Evolutionary conservation across 1,140 invertebrate genomes (phyloP).

Genomic region (Drosophila insularis): DNA sequence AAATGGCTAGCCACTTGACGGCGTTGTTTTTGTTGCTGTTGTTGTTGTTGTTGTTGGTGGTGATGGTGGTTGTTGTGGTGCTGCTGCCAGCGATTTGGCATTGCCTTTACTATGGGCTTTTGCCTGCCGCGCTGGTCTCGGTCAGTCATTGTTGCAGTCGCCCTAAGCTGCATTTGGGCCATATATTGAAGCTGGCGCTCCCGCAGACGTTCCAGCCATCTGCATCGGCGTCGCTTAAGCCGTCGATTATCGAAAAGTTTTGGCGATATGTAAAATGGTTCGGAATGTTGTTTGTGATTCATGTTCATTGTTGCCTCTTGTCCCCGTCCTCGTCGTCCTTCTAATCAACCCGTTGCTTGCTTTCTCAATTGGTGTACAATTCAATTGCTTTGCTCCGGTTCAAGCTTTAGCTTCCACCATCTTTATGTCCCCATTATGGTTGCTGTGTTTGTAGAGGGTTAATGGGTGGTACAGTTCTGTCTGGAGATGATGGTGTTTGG

Average conservation of each 20-base stretch:
- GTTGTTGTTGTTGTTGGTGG: background rate
- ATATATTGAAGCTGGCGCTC: constrained; percentile 47
- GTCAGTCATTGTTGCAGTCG: constrained; percentile 61
- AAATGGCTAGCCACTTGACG: constrained; percentile 43
- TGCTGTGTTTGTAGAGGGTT: background rate
- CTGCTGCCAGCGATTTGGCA: constrained; percentile 2
- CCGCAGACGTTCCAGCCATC: constrained; percentile 63
- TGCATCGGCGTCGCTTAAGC: constrained; percentile 58
- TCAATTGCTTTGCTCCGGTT: constrained; percentile 10
- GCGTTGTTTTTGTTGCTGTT: constrained; percentile 21
- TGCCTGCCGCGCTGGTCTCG: constrained; percentile 22
- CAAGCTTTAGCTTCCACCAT: background rate
- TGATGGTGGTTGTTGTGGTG: background rate
- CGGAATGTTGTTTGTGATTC: constrained; percentile 76
- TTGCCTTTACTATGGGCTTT: background rate
- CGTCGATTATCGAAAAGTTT: constrained; percentile 71
- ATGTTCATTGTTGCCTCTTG: constrained; percentile 38
- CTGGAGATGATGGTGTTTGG: constrained; percentile 16
- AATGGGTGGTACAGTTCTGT: constrained; percentile 45
- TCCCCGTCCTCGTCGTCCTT: background rate
- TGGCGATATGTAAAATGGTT: constrained; percentile 73
- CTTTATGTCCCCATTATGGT: background rate
- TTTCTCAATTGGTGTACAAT: constrained; percentile 1
- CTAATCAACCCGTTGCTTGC: background rate
- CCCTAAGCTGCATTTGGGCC: constrained; percentile 35